phyloP scores from a whole-genome alignment of 1,140 invertebrate genomes.

The Lasioglossum baleicum region DNA sequence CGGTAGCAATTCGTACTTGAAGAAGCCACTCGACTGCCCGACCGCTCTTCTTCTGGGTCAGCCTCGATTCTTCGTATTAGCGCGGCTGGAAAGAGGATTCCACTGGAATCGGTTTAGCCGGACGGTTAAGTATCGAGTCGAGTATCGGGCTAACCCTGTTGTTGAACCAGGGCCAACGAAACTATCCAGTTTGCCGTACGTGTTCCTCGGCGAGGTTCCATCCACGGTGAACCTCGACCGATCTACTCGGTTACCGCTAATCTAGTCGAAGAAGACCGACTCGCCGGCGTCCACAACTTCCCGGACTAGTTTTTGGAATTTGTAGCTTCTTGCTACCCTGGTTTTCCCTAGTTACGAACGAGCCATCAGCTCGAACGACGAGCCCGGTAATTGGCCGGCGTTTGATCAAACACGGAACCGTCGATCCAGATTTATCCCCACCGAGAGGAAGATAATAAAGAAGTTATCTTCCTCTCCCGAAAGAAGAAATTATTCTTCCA shows the following conservation, averaged over 20 bases:
- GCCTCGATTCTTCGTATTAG: not conserved
- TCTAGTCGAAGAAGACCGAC: conserved; percentile 47
- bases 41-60: not conserved
- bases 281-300: conserved; percentile 1
- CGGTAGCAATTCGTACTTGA: too few relatives aligned
- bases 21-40: too few relatives aligned
- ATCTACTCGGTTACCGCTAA: conserved; percentile 30
- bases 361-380: not conserved
- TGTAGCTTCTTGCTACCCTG: not conserved
- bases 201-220: conserved; percentile 22
- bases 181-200: conserved; percentile 33
- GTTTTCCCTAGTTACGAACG: not conserved
- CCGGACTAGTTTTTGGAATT: conserved; percentile 14
- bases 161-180: conserved; percentile 45
- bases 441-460: too few relatives aligned
- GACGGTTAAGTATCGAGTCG: conserved; percentile 69
- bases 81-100: conserved; percentile 40
- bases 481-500: too few relatives aligned
- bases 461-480: too few relatives aligned
- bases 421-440: too few relatives aligned
- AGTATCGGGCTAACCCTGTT: conserved; percentile 64
- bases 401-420: too few relatives aligned
- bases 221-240: conserved; percentile 27
- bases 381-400: too few relatives aligned
- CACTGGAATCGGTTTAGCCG: conserved; percentile 32